Base-by-base conservation (phyloP, 2,888 invertebrate genomes). In the Luffia ferchaultella region DNA sequence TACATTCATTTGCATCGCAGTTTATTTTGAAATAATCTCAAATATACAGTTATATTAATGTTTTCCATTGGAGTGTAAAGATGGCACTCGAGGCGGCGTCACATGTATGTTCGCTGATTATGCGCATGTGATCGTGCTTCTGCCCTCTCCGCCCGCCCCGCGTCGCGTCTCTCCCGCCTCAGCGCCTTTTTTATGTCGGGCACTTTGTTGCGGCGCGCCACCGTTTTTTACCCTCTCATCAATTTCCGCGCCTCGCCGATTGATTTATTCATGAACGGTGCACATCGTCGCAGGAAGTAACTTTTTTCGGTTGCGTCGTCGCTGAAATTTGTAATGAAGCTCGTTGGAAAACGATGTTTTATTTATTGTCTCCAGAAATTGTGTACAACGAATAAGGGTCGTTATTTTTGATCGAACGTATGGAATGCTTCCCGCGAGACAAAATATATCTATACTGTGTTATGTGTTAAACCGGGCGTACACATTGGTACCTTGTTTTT, bases 181-280 rank as follows among this genome's bases (percentile, higher is more conserved):
- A 5, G 42, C 12, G 40, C 16, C 20, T 20, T 16, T 47, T 43
- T 30, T 30, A 30, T 12, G 30, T 3, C 30, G 30, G 30, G 30
- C 44, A 19, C 66, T 66, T 70, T 72, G 73, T 71, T 73, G 68
- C 63, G 65, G 30, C 30, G 30, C 5, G 30, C 30, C 30, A 12
- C 12, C 30, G 30, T 12, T 30, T 82, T 82, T 82, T 82, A 76
- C 61, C 61, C 68, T 62, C 74, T 71, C 78, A 82, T 82, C 79
- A 82, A 82, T 82, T 80, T 82, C 82, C 82, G 76, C 82, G 82
- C 80, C 77, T 79, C 68, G 57, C 55, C 69, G 68, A 76, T 76
- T 80, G 79, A 79, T 82, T 83, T 83, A 82, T 83, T 82, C 82
- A 83, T 82, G 80, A 79, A 76, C 71, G 68, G 61, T 63, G 64